These are phyloP conservation scores for Coenonympha glycerion DNA, from an alignment of 2,888 invertebrate genomes.

Conservation along the genomic window DNA sequence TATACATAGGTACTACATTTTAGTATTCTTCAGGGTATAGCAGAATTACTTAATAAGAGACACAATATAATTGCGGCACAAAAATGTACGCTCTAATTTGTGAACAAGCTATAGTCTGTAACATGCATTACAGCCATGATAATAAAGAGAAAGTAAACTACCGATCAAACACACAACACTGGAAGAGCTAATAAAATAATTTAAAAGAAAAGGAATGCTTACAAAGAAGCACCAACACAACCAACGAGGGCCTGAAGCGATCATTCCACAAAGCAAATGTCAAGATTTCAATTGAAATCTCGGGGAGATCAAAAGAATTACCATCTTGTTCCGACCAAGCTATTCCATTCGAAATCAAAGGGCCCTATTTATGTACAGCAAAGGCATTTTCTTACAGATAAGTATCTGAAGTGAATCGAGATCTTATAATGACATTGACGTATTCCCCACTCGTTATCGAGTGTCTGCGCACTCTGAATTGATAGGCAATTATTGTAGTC, in stretches of 20 bases:
- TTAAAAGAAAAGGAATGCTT: conserved; percentile 7
- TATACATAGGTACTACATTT: no score
- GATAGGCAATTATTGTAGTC: not conserved
- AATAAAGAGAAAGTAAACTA: no score
- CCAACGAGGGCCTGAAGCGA: conserved; percentile 15
- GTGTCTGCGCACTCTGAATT: conserved; percentile 8
- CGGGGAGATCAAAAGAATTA: conserved; percentile 29
- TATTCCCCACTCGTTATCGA: conserved; percentile 6
- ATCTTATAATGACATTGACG: conserved; percentile 1
- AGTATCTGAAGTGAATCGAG: conserved; percentile 6
- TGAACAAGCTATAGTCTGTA: no score
- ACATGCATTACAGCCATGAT: no score
- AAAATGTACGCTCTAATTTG: no score
- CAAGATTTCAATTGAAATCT: conserved; percentile 30
- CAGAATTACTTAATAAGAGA: no score
- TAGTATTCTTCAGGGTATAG: no score
- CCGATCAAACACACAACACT: not conserved
- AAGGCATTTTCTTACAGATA: conserved; percentile 13
- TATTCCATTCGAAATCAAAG: conserved; percentile 25
- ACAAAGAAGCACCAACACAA: conserved; percentile 2
- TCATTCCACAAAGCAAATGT: conserved; percentile 24
- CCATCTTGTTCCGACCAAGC: conserved; percentile 27
- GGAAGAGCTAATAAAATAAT: not conserved
- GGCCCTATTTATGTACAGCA: conserved; percentile 24
- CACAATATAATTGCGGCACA: no score